Evolutionary conservation across 64 coral and sea anemone species (phyloP), one percentile per base, ranked within the genome.

Genomic region (Stylophora pistillata): DNA sequence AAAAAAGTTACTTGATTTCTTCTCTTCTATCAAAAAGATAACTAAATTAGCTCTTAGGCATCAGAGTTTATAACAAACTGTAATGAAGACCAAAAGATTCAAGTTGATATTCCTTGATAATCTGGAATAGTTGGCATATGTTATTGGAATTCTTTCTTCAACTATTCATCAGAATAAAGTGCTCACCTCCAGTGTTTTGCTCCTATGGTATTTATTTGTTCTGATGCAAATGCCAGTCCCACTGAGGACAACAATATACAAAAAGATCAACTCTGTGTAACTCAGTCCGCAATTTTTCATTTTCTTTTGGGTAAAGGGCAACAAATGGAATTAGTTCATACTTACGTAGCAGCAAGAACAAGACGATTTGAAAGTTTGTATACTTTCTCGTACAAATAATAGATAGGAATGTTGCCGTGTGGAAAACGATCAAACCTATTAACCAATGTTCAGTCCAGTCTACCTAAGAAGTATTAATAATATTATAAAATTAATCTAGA

Each of bases 131-230:
- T 73, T 32, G 15, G 26, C 30, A 15, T 32, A 30, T 73, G 53
- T 53, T 47, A 21, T 53, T 4, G 21, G 30, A 5, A 3, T 60
- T 18, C 17, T 60, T 60, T 60, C 58, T 60, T 60, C 13, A 15
- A 60, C 2, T 60, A 15, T 60, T 18, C 58, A 18, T 0, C 58
- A 25, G 25, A 66, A 66, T 20, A 10, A 7, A n/a, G 25, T 31
- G 34, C 79, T 32, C n/a, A 91, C 90, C 90, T 91, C 90, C 90
- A 91, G 54, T 91, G 31, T 70, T 86, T 86, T 72, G 72, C 72
- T 63, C 81, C 90, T 58, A 86, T 27, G 52, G 63, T 33, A 37
- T 91, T 91, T 0, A 91, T 30, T 55, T 91, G 81, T 56, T 91
- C 90, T 68, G 90, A 78, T 4, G 58, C 82, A 78, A 86, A 68